These are phyloP conservation scores for Muntiacus muntjak DNA, from an alignment of 2,113 vertebrate species.

Conservation along the genomic window DNA sequence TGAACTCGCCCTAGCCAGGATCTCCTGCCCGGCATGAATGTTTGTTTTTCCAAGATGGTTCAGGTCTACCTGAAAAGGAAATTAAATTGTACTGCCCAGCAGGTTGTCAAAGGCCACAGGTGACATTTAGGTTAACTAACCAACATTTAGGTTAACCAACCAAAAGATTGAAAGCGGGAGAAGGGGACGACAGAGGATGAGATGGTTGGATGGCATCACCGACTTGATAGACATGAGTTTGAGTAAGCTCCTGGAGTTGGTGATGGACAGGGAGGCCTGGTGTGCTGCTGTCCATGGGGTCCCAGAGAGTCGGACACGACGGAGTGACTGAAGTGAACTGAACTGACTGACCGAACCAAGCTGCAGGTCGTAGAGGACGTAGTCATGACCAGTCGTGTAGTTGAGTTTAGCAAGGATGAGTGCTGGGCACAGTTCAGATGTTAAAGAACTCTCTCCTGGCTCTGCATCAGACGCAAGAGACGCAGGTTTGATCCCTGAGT, in stretches of 20 bases:
- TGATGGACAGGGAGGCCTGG: neutral
- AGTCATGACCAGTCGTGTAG: too few relatives aligned
- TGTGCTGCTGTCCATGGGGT: neutral
- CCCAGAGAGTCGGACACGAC: fast-evolving
- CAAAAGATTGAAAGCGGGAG: fast-evolving
- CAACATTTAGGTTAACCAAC: neutral
- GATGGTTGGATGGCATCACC: neutral
- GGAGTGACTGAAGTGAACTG: neutral
- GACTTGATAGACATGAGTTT: neutral
- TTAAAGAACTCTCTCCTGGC: neutral
- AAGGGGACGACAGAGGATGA: neutral
- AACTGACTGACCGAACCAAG: neutral
- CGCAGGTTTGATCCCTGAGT: fast-evolving
- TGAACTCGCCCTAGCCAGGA: neutral
- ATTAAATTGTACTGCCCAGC: neutral
- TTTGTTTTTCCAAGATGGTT: neutral
- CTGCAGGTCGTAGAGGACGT: neutral
- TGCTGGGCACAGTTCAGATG: neutral
- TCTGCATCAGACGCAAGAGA: neutral
- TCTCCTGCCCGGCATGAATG: neutral
- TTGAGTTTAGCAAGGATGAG: neutral
- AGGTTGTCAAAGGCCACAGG: neutral
- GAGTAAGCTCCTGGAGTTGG: neutral
- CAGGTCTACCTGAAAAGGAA: neutral
- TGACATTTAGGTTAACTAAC: too few relatives aligned